These are phyloP conservation scores for Margarornis squamiger DNA, from an alignment of 2,797 vertebrate genomes.

Conservation along the genomic window DNA sequence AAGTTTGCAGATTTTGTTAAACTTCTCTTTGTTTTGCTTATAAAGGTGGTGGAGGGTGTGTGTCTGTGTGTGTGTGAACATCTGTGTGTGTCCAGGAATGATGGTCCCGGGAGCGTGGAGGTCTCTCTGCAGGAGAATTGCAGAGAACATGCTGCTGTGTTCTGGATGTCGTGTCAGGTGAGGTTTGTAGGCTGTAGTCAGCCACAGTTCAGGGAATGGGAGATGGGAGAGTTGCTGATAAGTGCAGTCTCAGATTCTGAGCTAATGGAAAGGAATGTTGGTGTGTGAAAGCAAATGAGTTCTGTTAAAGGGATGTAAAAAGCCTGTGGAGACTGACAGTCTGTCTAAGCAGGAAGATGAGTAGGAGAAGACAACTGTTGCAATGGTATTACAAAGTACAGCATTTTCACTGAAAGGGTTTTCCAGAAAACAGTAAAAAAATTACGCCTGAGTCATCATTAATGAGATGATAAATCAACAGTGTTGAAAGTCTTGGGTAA, in stretches of 20 bases:
- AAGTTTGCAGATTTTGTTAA: background rate
- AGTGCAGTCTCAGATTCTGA: background rate
- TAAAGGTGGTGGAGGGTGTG: background rate
- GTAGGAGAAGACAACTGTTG: background rate
- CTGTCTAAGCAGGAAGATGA: background rate
- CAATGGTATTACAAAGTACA: background rate
- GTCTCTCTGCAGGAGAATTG: too few relatives aligned
- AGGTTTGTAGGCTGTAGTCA: background rate
- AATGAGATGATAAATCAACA: background rate
- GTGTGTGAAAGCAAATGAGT: background rate
- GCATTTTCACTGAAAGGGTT: background rate
- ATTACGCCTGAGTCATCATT: background rate
- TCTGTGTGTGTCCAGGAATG: background rate
- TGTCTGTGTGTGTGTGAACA: background rate
- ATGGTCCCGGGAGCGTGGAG: rapidly evolving
- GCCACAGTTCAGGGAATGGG: background rate
- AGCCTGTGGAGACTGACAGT: background rate
- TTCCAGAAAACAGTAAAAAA: background rate
- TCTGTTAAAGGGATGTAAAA: background rate
- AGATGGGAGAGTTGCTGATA: background rate
- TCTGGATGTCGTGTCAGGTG: background rate
- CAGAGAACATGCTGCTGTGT: background rate
- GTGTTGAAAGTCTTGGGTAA: background rate
- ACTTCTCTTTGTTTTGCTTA: background rate
- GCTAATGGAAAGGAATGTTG: background rate